phyloP scores from a whole-genome alignment of 2,113 vertebrate species.

The Anarrhichthys ocellatus region DNA sequence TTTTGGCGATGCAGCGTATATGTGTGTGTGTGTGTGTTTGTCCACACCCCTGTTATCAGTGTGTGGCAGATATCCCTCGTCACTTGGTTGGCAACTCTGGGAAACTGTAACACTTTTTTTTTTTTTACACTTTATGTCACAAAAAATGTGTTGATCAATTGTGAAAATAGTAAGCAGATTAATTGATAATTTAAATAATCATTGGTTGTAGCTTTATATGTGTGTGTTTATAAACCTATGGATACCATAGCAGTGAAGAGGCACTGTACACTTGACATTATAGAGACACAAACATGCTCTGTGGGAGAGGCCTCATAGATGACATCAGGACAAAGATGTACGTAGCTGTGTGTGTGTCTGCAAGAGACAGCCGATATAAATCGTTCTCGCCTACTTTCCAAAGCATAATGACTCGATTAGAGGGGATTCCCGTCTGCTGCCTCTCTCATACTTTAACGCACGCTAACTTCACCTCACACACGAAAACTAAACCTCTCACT shows the following conservation, averaged over 20 bases:
- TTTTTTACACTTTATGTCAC: background rate
- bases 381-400: background rate
- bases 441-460: background rate
- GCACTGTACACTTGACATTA: background rate
- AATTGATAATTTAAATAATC: background rate
- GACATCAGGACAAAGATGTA: conserved; percentile 2
- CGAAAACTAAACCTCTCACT: background rate
- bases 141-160: background rate
- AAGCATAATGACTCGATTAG: conserved; percentile 23
- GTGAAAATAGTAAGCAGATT: background rate
- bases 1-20: conserved; percentile 30
- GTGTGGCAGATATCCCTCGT: conserved; percentile 54
- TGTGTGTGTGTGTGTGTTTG: conserved; percentile 17
- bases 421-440: conserved; percentile 3
- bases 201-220: background rate
- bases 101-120: background rate
- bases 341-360: background rate
- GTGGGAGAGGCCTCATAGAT: background rate
- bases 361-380: background rate
- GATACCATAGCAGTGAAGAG: background rate
- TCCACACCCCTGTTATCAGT: conserved; percentile 77
- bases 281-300: conserved; percentile 6
- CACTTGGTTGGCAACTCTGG: background rate
- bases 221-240: background rate
- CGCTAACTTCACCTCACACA: conserved; percentile 11